Conservation (phyloP, 2,113 vertebrate genomes). For the Indri indri region DNA sequence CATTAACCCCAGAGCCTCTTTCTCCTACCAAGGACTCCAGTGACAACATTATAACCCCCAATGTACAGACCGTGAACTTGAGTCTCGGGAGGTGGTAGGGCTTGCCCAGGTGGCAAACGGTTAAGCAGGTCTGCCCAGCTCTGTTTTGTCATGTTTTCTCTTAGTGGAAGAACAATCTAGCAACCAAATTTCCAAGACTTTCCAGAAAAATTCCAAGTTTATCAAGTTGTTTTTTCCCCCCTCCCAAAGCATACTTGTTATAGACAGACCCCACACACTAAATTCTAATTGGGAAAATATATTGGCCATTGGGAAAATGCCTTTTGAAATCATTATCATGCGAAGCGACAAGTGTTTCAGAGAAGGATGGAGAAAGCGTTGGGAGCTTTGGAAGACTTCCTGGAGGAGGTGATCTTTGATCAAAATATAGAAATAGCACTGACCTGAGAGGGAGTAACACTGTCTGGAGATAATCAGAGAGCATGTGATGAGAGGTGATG, state of each 20-base stretch:
- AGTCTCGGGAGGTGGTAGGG: background rate
- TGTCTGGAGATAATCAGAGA: background rate
- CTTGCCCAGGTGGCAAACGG: background rate
- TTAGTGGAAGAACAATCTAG: background rate
- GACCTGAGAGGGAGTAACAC: background rate
- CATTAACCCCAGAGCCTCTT: background rate
- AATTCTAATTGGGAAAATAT: background rate
- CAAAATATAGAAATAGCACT: background rate
- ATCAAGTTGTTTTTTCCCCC: rapidly evolving
- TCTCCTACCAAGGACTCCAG: background rate
- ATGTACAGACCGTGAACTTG: background rate
- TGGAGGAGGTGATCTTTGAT: background rate
- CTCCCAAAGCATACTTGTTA: background rate
- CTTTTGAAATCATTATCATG: background rate
- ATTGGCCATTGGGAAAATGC: background rate
- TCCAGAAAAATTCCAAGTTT: background rate
- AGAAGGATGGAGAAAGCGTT: background rate
- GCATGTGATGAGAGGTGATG: background rate
- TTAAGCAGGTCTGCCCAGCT: background rate
- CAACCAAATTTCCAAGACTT: background rate
- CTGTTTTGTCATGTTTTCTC: background rate
- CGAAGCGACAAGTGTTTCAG: background rate
- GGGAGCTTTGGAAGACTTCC: background rate
- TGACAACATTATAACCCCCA: rapidly evolving
- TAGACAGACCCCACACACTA: background rate